Conservation (phyloP, 2,113 vertebrate species). For the Eolophus roseicapilla region DNA sequence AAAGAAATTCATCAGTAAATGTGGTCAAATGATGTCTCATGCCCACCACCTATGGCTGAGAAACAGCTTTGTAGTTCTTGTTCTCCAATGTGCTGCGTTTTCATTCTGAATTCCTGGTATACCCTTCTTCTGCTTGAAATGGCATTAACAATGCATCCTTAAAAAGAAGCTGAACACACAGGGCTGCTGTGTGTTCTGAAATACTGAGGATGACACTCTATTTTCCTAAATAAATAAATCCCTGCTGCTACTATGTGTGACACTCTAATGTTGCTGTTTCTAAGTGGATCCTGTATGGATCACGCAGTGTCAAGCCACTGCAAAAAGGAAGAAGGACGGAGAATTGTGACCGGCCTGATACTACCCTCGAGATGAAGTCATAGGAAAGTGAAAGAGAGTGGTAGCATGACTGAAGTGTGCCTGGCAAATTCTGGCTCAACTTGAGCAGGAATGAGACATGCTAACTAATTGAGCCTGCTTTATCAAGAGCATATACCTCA, state of each 20-base stretch:
- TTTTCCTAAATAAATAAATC: neutral
- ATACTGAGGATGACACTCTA: neutral
- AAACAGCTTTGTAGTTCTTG: neutral
- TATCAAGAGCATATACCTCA: conserved; percentile 11
- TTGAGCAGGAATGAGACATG: neutral
- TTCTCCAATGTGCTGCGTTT: neutral
- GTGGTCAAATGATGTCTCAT: neutral
- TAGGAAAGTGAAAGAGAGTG: neutral
- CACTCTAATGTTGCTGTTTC: neutral
- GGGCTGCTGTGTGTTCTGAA: neutral
- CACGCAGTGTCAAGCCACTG: neutral
- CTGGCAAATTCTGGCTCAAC: neutral
- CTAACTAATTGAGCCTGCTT: neutral
- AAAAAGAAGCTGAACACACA: neutral
- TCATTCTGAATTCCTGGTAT: neutral
- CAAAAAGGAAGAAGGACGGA: neutral
- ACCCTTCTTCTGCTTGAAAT: neutral
- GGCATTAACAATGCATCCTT: neutral
- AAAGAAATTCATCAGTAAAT: neutral
- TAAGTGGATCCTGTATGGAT: neutral
- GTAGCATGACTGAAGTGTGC: neutral
- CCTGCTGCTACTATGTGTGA: neutral
- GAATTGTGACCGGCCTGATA: neutral
- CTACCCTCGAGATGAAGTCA: neutral
- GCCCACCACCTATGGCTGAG: neutral